A percentile compares a stretch with the other conserved stretches of the same genome.
Evolutionary conservation across 2,113 vertebrate genomes (phyloP).

Genomic region (human (Homo sapiens)): GRCh38 chr1:66821501-66822000

Average conservation of each 20-base stretch:
- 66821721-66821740: background rate
- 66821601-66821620: background rate
- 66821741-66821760: background rate
- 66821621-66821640: conserved; percentile 32
- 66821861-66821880: background rate
- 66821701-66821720: background rate
- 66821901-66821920: background rate
- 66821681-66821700: background rate
- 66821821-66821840: background rate
- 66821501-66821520: background rate
- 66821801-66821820: background rate
- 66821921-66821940: background rate
- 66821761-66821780: background rate
- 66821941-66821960: background rate
- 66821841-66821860: background rate
- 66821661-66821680: background rate
- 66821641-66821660: background rate
- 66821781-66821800: conserved; percentile 1
- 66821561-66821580: background rate
- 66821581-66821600: background rate
- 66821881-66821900: background rate
- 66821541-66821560: background rate
- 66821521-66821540: background rate
- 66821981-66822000: background rate
- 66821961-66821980: background rate